Percentiles rank a stretch among this genome's conserved stretches.
phyloP scores from a whole-genome alignment of 2,888 invertebrate species.

The Onthophagus sagittarius region DNA sequence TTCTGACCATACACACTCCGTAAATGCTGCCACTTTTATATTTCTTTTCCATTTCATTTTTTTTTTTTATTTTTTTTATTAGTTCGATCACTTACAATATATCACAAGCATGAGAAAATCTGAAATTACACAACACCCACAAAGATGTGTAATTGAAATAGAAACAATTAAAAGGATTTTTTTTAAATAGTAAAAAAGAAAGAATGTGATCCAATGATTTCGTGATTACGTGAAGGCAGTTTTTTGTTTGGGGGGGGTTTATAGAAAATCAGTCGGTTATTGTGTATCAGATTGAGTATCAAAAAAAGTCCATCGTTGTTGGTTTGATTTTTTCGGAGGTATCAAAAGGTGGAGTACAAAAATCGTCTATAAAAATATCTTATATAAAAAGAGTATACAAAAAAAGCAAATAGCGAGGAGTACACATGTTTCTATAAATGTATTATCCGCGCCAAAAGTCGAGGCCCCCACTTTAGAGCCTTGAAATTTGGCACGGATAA shows the following conservation, averaged over 20 bases:
- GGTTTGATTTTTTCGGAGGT: constrained; percentile 16
- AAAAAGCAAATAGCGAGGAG: constrained; percentile 6
- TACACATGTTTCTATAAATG: constrained; percentile 1
- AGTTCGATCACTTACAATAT: constrained; percentile 2
- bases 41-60: background rate
- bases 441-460: no score
- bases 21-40: constrained; percentile 21
- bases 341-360: background rate
- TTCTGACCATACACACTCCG: constrained; percentile 22
- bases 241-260: background rate
- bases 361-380: constrained; percentile 11
- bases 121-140: constrained; percentile 12
- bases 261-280: background rate
- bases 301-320: background rate
- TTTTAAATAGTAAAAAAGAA: background rate
- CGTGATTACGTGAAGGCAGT: constrained; percentile 19
- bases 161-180: background rate
- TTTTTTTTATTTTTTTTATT: no score
- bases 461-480: no score
- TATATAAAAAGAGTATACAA: constrained; percentile 5
- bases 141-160: background rate
- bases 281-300: background rate
- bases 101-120: constrained; percentile 25
- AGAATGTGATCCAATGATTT: background rate
- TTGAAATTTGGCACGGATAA: no score